Conservation (phyloP, 2,113 vertebrate genomes). For the Diglossa brunneiventris region DNA sequence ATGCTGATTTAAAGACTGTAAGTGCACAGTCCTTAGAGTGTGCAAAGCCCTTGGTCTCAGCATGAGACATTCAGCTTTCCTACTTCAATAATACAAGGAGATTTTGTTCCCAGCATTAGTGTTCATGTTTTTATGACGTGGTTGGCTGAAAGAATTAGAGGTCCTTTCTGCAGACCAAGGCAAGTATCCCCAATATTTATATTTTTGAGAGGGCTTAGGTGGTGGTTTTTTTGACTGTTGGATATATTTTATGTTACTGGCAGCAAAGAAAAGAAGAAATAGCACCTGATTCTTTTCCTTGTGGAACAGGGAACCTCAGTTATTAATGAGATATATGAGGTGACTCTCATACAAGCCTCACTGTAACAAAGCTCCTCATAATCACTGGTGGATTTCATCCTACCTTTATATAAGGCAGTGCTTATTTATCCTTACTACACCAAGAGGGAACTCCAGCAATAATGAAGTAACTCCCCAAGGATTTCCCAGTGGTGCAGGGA, state of each 20-base stretch:
- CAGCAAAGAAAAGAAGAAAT: constrained; percentile 20
- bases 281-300: not conserved
- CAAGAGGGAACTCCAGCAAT: not conserved
- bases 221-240: not conserved
- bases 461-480: not conserved
- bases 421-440: not conserved
- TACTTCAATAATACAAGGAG: not conserved
- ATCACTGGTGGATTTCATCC: not conserved
- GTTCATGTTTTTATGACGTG: not conserved
- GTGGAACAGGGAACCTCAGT: not conserved
- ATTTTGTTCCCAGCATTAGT: not conserved
- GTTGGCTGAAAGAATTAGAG: not conserved
- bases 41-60: not conserved
- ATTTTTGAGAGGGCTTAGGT: not conserved
- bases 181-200: not conserved
- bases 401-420: not conserved
- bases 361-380: not conserved
- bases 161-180: not conserved
- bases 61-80: not conserved
- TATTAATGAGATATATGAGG: constrained; percentile 7
- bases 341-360: not conserved
- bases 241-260: not conserved
- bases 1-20: not conserved
- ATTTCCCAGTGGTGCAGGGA: not conserved
- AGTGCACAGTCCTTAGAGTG: not conserved